Percentiles rank a stretch among this genome's conserved stretches.
phyloP scores from a whole-genome alignment of 2,888 invertebrate species.

The Noctua janthe region DNA sequence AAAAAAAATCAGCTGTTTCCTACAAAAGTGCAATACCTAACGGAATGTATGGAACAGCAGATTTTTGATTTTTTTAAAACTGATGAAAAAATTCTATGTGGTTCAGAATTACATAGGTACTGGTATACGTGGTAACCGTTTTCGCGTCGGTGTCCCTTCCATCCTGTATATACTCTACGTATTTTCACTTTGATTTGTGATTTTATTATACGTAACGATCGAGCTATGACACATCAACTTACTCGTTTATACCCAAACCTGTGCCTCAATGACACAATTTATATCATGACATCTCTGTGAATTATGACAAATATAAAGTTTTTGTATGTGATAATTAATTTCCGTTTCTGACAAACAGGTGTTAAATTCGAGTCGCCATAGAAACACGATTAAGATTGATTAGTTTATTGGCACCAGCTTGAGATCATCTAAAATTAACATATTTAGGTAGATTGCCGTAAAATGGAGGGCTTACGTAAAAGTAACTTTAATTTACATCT shows the following conservation, averaged over 20 bases:
- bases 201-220: background rate
- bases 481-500: background rate
- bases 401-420: conserved; percentile 4
- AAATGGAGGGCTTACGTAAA: background rate
- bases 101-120: too few species aligned
- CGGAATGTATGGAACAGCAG: too few species aligned
- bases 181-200: background rate
- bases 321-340: conserved; percentile 22
- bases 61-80: too few species aligned
- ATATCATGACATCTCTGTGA: background rate
- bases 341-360: conserved; percentile 6
- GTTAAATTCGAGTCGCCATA: conserved; percentile 11
- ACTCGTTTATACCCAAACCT: background rate
- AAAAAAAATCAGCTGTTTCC: too few species aligned
- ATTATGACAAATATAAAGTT: background rate
- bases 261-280: background rate
- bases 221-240: background rate
- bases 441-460: too few species aligned
- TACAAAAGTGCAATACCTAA: too few species aligned
- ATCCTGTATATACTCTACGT: background rate
- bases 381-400: conserved; percentile 3
- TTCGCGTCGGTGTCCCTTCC: too few species aligned
- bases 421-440: background rate
- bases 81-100: too few species aligned
- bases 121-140: too few species aligned